Evolutionary conservation across 2,888 invertebrate genomes (phyloP).

Genomic region (Alcis repandata): DNA sequence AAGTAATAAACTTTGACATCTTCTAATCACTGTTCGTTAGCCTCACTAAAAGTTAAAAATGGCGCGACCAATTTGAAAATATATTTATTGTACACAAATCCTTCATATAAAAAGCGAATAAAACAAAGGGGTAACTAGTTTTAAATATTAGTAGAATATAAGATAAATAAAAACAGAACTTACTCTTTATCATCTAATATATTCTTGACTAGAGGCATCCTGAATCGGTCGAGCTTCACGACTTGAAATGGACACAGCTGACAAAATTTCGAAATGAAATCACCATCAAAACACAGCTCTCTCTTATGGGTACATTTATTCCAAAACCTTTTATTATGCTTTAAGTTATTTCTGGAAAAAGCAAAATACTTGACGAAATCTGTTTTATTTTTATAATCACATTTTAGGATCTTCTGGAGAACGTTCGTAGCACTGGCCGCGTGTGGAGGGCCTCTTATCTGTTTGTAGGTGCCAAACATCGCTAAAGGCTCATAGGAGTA

Average conservation of each 20-base stretch:
- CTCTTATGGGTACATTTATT: slow-evolving; percentile 89
- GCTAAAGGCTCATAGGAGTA: slow-evolving; percentile 7
- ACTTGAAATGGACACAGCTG: slow-evolving; percentile 95
- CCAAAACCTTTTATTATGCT: slow-evolving; percentile 94
- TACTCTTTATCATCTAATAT: background rate
- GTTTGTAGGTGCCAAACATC: background rate
- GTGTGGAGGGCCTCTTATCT: slow-evolving; percentile 88
- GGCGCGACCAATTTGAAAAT: too few relatives aligned
- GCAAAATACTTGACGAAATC: background rate
- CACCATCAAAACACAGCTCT: slow-evolving; percentile 80
- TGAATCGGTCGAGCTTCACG: slow-evolving; percentile 94
- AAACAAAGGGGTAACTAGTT: too few relatives aligned
- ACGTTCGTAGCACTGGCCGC: slow-evolving; percentile 87
- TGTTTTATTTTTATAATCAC: slow-evolving; percentile 3
- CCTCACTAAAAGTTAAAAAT: too few relatives aligned
- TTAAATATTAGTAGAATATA: too few relatives aligned
- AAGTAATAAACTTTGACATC: too few relatives aligned
- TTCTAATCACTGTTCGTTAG: too few relatives aligned
- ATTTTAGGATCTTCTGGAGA: slow-evolving; percentile 1
- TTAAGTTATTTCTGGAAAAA: background rate
- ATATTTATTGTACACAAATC: too few relatives aligned
- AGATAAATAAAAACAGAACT: background rate
- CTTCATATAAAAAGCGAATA: slow-evolving; percentile 74
- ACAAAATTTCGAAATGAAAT: slow-evolving; percentile 92
- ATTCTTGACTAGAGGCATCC: slow-evolving; percentile 89